These are phyloP conservation scores for Magallana ariakensis DNA, from an alignment of 1,140 invertebrate genomes.

Conservation along the genomic window DNA sequence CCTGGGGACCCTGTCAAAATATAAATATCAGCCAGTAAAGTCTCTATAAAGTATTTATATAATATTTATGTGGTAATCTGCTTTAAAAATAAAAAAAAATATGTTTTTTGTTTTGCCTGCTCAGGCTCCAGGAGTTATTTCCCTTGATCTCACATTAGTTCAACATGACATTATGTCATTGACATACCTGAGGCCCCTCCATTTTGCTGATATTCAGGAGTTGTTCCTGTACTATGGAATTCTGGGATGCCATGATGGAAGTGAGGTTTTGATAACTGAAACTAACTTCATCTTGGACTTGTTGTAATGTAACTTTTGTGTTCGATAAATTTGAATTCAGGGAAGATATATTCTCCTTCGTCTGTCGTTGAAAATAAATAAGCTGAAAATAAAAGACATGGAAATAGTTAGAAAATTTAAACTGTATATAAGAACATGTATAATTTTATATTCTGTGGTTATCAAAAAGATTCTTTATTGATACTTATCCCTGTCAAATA, in stretches of 20 bases:
- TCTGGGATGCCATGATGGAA: constrained; percentile 32
- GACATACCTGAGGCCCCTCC: constrained; percentile 49
- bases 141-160: not conserved
- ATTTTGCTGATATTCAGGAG: constrained; percentile 53
- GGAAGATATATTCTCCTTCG: constrained; percentile 30
- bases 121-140: not conserved
- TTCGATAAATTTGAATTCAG: constrained; percentile 19
- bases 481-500: too few species aligned
- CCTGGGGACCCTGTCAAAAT: constrained; percentile 48
- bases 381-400: constrained; percentile 38
- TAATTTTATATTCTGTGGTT: too few species aligned
- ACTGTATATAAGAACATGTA: too few species aligned
- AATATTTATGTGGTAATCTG: too few species aligned
- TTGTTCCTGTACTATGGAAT: constrained; percentile 45
- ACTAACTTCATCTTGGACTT: constrained; percentile 30
- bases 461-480: too few species aligned
- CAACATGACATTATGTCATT: too few species aligned
- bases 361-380: constrained; percentile 40
- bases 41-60: too few species aligned
- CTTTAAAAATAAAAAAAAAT: too few species aligned
- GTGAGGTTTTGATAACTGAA: constrained; percentile 48
- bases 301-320: not conserved
- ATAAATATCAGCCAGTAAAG: not conserved
- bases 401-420: not conserved
- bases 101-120: too few species aligned